Conservation (phyloP, 2,113 vertebrate genomes). For the Lycaon pictus region DNA sequence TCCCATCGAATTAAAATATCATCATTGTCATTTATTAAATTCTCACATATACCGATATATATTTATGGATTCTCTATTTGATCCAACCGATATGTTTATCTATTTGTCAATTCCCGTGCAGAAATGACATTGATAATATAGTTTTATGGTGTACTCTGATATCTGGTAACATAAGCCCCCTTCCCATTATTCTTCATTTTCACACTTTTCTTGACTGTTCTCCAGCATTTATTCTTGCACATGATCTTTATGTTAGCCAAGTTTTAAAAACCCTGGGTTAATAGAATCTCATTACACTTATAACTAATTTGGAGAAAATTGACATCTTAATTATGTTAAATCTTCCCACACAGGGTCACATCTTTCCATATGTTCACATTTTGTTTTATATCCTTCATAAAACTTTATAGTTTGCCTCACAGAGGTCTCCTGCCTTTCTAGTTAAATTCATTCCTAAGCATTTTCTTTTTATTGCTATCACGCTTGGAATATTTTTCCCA, state of each 20-base stretch:
- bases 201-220: neutral
- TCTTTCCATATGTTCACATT: conserved; percentile 17
- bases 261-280: neutral
- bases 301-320: neutral
- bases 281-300: conserved; percentile 41
- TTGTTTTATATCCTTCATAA: conserved; percentile 45
- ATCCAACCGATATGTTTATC: neutral
- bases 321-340: neutral
- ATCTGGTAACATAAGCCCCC: neutral
- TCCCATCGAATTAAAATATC: neutral
- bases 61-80: conserved; percentile 9
- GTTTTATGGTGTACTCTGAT: neutral
- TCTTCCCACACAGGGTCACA: neutral
- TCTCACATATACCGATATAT: neutral
- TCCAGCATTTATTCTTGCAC: conserved; percentile 12
- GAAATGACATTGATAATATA: neutral
- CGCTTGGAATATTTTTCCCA: neutral
- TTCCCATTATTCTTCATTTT: neutral
- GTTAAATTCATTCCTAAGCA: conserved; percentile 4
- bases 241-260: conserved; percentile 24
- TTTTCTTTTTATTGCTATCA: neutral
- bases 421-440: neutral
- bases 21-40: neutral
- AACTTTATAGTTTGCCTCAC: conserved; percentile 42
- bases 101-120: neutral